phyloP scores from a whole-genome alignment of 2,888 invertebrate genomes.

The Dugesia japonica region DNA sequence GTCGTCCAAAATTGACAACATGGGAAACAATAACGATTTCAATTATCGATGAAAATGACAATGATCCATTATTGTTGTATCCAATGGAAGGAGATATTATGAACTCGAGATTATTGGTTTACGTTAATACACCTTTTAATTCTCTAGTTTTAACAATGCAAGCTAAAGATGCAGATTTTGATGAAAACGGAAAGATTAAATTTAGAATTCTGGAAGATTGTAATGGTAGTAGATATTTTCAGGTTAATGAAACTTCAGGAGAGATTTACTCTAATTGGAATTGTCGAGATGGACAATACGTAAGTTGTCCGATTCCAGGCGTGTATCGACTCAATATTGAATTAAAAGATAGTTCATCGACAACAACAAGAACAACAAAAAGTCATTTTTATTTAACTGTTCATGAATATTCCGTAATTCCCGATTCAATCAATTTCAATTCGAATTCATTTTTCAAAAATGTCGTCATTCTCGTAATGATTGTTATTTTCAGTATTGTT shows the following conservation, averaged over 20 bases:
- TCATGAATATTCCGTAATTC: neutral
- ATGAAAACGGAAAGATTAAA: constrained; percentile 31
- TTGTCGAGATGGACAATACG: neutral
- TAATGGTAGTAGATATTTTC: constrained; percentile 31
- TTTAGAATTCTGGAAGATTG: constrained; percentile 28
- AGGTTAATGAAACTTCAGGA: constrained; percentile 24
- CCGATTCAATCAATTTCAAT: neutral
- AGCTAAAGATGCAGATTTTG: constrained; percentile 30
- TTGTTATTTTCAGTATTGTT: constrained; percentile 28
- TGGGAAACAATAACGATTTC: constrained; percentile 24
- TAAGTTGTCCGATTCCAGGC: neutral
- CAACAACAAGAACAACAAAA: neutral
- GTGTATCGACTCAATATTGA: neutral
- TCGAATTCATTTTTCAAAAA: constrained; percentile 25
- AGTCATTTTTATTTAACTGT: neutral
- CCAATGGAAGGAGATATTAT: constrained; percentile 27
- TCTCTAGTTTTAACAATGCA: neutral
- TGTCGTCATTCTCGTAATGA: constrained; percentile 28
- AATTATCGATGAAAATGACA: constrained; percentile 31
- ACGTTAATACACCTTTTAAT: constrained; percentile 31
- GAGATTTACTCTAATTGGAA: constrained; percentile 23
- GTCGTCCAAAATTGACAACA: constrained; percentile 21
- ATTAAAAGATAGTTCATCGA: constrained; percentile 6
- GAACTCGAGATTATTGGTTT: constrained; percentile 15
- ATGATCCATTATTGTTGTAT: constrained; percentile 5